phyloP scores from a whole-genome alignment of 1,140 invertebrate species.

The Steinernema khuongi region DNA sequence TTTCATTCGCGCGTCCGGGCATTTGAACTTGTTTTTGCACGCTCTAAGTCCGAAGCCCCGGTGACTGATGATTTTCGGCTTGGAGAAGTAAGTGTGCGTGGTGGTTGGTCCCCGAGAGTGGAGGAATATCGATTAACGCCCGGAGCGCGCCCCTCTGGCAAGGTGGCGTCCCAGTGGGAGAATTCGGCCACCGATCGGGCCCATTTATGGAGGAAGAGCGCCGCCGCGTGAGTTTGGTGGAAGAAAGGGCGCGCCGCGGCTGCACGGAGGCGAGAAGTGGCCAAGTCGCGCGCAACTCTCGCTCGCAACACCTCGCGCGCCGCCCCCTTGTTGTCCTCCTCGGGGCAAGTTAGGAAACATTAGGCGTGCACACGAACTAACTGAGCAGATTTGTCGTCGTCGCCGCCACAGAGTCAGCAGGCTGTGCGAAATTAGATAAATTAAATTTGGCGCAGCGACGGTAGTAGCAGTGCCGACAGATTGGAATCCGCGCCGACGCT shows the following conservation, averaged over 20 bases:
- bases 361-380: background rate
- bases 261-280: background rate
- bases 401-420: background rate
- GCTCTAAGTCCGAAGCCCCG: background rate
- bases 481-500: background rate
- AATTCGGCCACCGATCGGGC: background rate
- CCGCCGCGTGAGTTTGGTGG: background rate
- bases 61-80: constrained; percentile 11
- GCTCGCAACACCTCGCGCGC: constrained; percentile 5
- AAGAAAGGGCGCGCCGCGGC: background rate
- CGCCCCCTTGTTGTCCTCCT: constrained; percentile 6
- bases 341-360: constrained; percentile 16
- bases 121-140: constrained; percentile 14
- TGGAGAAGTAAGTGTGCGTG: constrained; percentile 9
- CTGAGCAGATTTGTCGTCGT: background rate
- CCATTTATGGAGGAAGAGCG: constrained; percentile 12
- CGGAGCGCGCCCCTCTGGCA: background rate
- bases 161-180: constrained; percentile 8
- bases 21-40: constrained; percentile 8
- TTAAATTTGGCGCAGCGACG: constrained; percentile 12
- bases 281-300: background rate
- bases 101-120: constrained; percentile 8
- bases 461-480: background rate
- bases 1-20: background rate
- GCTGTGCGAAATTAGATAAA: background rate